Conservation (phyloP, 1,140 invertebrate genomes). For the Cylas formicarius region DNA sequence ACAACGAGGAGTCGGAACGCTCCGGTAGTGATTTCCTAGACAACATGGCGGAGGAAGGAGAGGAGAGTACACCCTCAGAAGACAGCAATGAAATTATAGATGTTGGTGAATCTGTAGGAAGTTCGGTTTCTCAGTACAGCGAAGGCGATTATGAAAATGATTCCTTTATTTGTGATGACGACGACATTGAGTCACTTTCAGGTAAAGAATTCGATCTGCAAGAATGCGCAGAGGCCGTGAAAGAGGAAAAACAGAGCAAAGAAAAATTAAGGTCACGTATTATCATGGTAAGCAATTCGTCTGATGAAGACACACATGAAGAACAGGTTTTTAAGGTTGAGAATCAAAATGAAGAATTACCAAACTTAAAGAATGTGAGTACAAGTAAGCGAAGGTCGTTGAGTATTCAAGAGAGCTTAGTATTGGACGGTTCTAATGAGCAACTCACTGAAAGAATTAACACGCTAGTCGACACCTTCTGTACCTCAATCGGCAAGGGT, state of each 20-base stretch:
- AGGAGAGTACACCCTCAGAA: conserved; percentile 34
- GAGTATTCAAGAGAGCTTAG: conserved; percentile 21
- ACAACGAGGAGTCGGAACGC: not conserved
- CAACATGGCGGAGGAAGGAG: conserved; percentile 26
- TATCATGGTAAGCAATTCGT: conserved; percentile 6
- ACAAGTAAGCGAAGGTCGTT: conserved; percentile 14
- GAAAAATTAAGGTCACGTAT: conserved; percentile 21
- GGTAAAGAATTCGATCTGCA: conserved; percentile 25
- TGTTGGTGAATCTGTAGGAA: conserved; percentile 32
- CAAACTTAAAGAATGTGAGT: not conserved
- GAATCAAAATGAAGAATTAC: not conserved
- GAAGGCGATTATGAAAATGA: conserved; percentile 29
- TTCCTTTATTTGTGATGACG: conserved; percentile 33
- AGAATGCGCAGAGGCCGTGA: conserved; percentile 14
- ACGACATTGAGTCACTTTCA: conserved; percentile 13
- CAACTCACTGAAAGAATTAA: conserved; percentile 15
- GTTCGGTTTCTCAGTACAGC: conserved; percentile 22
- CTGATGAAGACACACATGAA: conserved; percentile 11
- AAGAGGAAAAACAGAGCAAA: conserved; percentile 14
- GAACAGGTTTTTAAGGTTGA: not conserved
- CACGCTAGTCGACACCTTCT: conserved; percentile 18
- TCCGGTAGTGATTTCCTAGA: conserved; percentile 12
- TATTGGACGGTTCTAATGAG: conserved; percentile 16
- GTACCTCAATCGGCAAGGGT: conserved; percentile 18
- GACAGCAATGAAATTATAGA: conserved; percentile 34